A percentile compares a stretch with the other conserved stretches of the same genome.
Conservation (phyloP, 2,797 vertebrate genomes). For the Lophotriccus pileatus region DNA sequence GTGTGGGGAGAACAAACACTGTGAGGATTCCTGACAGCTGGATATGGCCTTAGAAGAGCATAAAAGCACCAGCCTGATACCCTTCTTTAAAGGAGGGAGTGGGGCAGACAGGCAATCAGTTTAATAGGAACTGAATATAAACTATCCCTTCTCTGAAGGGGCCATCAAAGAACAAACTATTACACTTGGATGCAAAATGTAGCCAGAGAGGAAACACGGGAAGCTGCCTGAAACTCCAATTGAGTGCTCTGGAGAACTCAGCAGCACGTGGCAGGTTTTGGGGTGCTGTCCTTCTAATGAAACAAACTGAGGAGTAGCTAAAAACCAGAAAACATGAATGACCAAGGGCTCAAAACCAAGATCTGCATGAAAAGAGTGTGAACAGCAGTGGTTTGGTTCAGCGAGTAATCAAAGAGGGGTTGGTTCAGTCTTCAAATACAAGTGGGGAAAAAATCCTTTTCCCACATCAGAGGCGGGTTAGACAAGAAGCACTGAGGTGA, state of each 20-base stretch:
- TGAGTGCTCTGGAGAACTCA: neutral
- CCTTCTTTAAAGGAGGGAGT: neutral
- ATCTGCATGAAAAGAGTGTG: neutral
- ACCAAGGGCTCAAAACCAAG: fast-evolving
- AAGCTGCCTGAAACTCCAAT: neutral
- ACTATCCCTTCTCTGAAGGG: neutral
- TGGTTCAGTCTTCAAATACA: neutral
- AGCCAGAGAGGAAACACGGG: neutral
- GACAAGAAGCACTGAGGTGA: neutral
- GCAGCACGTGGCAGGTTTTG: neutral
- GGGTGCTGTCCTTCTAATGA: neutral
- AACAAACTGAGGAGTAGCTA: neutral
- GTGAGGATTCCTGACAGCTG: neutral
- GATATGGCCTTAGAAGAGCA: neutral
- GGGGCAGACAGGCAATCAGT: neutral
- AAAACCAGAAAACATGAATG: neutral
- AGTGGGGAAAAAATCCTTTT: neutral
- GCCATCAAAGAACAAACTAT: neutral
- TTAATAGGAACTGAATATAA: neutral
- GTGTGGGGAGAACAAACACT: neutral
- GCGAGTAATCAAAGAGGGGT: neutral
- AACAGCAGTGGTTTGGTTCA: neutral
- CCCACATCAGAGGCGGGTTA: neutral
- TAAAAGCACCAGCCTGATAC: neutral
- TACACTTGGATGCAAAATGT: neutral